phyloP scores from a whole-genome alignment of 2,797 vertebrate genomes.

The Pyrocephalus nanus region DNA sequence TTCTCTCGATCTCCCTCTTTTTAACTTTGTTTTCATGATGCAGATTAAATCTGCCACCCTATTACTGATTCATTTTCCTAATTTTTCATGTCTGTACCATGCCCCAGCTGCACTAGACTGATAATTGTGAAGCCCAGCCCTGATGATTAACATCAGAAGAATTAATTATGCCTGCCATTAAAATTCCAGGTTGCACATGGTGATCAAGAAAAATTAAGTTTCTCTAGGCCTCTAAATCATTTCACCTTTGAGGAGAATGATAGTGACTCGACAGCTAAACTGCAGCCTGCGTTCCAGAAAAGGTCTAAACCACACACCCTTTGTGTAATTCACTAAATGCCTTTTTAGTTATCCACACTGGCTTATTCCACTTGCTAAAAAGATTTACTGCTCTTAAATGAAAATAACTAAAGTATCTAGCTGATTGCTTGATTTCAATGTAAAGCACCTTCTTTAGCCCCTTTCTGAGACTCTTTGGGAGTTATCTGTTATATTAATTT shows the following conservation, averaged over 20 bases:
- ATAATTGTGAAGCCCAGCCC: slow-evolving; percentile 99
- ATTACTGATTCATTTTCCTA: slow-evolving; percentile 99
- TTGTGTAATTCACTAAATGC: slow-evolving; percentile 76
- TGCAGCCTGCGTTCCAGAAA: slow-evolving; percentile 74
- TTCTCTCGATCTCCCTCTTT: slow-evolving; percentile 90
- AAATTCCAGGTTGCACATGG: slow-evolving; percentile 99
- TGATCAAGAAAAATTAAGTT: slow-evolving; percentile 99
- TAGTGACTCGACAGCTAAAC: slow-evolving; percentile 88
- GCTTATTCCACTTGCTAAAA: slow-evolving; percentile 58
- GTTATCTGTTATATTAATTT: slow-evolving; percentile 64
- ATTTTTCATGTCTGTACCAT: slow-evolving; percentile 99
- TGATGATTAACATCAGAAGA: slow-evolving; percentile 99
- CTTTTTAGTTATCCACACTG: slow-evolving; percentile 61
- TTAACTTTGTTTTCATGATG: slow-evolving; percentile 99
- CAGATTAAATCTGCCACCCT: slow-evolving; percentile 99
- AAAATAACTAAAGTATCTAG: slow-evolving; percentile 27
- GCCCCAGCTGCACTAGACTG: slow-evolving; percentile 99
- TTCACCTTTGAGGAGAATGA: slow-evolving; percentile 99
- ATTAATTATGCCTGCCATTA: slow-evolving; percentile 99
- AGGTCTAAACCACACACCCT: slow-evolving; percentile 86
- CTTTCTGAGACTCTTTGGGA: slow-evolving; percentile 24
- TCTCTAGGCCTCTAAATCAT: slow-evolving; percentile 99
- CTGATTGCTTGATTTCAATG: slow-evolving; percentile 32
- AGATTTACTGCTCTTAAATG: slow-evolving; percentile 69
- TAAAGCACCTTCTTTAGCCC: neutral